Conservation (phyloP, 2,113 vertebrate species). For the Noctilio leporinus region DNA sequence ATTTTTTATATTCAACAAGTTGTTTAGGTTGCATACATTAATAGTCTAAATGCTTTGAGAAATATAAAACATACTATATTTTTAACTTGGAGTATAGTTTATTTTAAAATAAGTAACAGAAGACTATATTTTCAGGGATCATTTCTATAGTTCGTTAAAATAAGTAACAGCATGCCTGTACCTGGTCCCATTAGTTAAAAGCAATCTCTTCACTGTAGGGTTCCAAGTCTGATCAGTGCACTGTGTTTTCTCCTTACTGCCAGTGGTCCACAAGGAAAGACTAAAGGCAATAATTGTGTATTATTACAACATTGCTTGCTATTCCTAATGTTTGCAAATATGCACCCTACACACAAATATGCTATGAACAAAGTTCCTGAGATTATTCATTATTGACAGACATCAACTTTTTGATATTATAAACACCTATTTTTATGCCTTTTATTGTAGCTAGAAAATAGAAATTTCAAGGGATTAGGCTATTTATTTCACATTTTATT, state of each 20-base stretch:
- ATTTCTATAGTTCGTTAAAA: no score
- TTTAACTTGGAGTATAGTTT: background rate
- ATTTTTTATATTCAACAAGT: background rate
- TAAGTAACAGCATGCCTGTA: no score
- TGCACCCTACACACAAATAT: background rate
- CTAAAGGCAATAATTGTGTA: background rate
- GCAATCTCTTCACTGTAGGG: background rate
- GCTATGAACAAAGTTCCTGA: background rate
- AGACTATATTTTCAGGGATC: no score
- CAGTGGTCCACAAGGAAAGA: background rate
- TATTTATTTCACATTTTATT: background rate
- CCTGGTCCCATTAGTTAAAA: no score
- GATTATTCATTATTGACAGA: background rate
- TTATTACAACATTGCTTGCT: background rate
- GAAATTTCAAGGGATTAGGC: background rate
- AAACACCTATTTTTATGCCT: background rate
- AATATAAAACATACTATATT: background rate
- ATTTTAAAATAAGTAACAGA: slow-evolving; percentile 20
- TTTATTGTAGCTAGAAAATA: background rate
- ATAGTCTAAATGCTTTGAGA: background rate
- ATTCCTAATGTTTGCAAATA: background rate
- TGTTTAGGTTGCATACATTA: background rate
- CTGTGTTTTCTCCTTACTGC: background rate
- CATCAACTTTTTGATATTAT: background rate
- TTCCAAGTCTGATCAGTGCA: background rate